Evolutionary conservation across 2,888 invertebrate genomes (phyloP).

Genomic region (Zootermopsis nevadensis): DNA sequence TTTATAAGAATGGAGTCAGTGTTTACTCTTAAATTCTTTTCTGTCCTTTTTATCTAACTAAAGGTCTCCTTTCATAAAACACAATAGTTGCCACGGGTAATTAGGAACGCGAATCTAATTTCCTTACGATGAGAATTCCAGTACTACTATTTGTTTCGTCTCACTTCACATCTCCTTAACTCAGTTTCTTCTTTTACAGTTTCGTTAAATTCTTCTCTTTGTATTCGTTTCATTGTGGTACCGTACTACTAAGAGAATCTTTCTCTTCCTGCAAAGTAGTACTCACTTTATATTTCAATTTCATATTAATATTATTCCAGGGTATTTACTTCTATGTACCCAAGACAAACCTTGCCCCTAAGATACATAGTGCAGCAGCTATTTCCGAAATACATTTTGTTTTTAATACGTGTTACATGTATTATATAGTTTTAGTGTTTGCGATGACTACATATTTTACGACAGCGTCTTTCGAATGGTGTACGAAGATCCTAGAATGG

Average conservation of each 20-base stretch:
- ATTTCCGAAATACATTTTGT: no score
- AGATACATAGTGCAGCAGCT: no score
- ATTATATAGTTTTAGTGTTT: no score
- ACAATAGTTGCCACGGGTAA: slow-evolving; percentile 18
- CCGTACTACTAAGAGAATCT: not conserved
- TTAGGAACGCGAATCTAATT: slow-evolving; percentile 20
- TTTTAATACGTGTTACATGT: no score
- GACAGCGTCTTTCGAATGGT: no score
- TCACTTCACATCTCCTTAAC: slow-evolving; percentile 26
- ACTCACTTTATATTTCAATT: not conserved
- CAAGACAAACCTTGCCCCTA: no score
- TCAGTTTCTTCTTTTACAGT: not conserved
- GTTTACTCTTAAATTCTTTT: not conserved
- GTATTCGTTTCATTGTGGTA: not conserved
- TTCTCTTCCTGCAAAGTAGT: not conserved
- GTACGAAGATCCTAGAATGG: no score
- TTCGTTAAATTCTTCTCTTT: not conserved
- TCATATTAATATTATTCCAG: not conserved
- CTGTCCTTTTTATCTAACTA: not conserved
- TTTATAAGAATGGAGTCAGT: not conserved
- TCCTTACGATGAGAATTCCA: slow-evolving; percentile 1
- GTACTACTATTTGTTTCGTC: slow-evolving; percentile 9
- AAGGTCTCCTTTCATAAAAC: not conserved
- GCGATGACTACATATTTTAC: no score
- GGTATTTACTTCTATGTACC: not conserved